Percentiles rank a stretch among this genome's conserved stretches.
These are phyloP conservation scores for Zaprionus bogoriensis DNA, from an alignment of 2,888 invertebrate genomes.

Conservation along the genomic window DNA sequence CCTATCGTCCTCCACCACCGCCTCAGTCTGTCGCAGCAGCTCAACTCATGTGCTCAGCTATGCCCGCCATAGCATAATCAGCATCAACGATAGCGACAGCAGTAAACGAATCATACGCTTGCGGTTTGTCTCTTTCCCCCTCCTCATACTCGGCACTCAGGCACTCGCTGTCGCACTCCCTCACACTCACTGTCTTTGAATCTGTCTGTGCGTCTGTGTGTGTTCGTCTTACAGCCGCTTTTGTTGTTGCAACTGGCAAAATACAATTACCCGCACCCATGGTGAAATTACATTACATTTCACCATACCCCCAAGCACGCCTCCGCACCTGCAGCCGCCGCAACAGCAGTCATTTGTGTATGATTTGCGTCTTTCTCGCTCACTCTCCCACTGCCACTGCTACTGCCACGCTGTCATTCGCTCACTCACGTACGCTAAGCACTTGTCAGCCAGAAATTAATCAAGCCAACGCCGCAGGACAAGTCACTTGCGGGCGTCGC, in stretches of 20 bases:
- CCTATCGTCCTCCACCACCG: slow-evolving; percentile 35
- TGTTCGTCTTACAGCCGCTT: too few relatives aligned
- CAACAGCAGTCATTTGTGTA: slow-evolving; percentile 37
- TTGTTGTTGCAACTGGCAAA: slow-evolving; percentile 52
- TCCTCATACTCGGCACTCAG: too few relatives aligned
- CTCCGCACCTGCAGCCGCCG: slow-evolving; percentile 12
- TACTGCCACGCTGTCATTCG: not conserved
- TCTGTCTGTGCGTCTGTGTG: slow-evolving; percentile 17
- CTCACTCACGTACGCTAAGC: slow-evolving; percentile 28
- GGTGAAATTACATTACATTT: slow-evolving; percentile 3
- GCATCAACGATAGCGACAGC: slow-evolving; percentile 41
- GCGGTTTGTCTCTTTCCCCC: slow-evolving; percentile 60
- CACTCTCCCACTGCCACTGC: slow-evolving; percentile 9
- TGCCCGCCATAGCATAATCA: slow-evolving; percentile 71
- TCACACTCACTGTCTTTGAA: not conserved
- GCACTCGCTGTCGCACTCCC: not conserved
- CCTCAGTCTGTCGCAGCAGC: slow-evolving; percentile 48
- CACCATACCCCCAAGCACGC: not conserved
- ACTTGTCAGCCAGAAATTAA: slow-evolving; percentile 72
- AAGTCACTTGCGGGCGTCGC: slow-evolving; percentile 37
- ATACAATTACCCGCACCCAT: slow-evolving; percentile 57
- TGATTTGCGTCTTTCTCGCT: slow-evolving; percentile 56
- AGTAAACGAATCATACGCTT: slow-evolving; percentile 60
- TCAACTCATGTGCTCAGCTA: slow-evolving; percentile 67
- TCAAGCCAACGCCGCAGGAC: slow-evolving; percentile 63